Evolutionary conservation across 2,797 vertebrate genomes (phyloP), one percentile per base, ranked within the genome.

Genomic region (Phrynocephalus vlangalii): DNA sequence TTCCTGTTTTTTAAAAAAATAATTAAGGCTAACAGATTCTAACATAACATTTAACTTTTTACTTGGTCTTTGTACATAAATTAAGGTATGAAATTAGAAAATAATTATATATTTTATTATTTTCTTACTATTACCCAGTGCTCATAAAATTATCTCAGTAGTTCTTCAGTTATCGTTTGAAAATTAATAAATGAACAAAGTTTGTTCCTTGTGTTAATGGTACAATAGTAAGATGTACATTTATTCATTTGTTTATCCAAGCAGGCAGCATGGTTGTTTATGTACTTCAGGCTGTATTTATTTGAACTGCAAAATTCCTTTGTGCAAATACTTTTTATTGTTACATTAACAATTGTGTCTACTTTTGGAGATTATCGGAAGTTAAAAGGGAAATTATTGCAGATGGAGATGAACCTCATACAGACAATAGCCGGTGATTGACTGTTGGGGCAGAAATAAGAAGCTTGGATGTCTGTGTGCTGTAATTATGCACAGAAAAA

Each of bases 321-420:
- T 91, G 83, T 90, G 44, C 79, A 66, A 63, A 85, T 7, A 3
- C 0, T 92, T 91, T 70, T 85, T 90, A 82, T 26, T 82, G 90
- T 82, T 89, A 67, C 88, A 83, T 92, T 92, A 88, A 87, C 86
- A 75, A 92, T 92, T 78, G 56, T 93, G 86, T 89, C 80, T 90
- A 15, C 81, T 83, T 60, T 82, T 91, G 56, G 91, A 81, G 87
- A 83, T 72, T 68, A 38, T 75, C 90, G 76, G 26, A 81, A 85
- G 80, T 92, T 93, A 86, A 93, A 91, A 88, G 73, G 90, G 84
- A 93, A 95, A 90, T 88, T 86, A 60, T 82, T 87, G 68, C 0
- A 73, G 89, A 87, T 88, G 88, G 92, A 92, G 73, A n/a, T 80
- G 70, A 88, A 91, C 76, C 72, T 22, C 50, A 77, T 85, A 3